Evolutionary conservation across 2,888 invertebrate genomes (phyloP).

Genomic region (Eupithecia subfuscata): DNA sequence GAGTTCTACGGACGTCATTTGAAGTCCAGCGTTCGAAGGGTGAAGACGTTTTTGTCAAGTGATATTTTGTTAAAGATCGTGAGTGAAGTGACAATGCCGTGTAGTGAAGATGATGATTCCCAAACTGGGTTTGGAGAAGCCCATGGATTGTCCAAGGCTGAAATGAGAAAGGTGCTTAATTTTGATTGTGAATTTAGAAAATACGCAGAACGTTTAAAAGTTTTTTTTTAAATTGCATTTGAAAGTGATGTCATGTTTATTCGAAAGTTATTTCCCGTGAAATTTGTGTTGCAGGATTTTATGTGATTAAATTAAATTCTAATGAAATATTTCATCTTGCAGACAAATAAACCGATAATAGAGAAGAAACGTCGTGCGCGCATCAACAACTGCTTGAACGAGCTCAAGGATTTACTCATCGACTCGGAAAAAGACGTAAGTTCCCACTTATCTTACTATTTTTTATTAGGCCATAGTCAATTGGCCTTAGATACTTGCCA

Average conservation of each 20-base stretch:
- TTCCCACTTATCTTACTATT: slow-evolving; percentile 49
- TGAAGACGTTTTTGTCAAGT: slow-evolving; percentile 47
- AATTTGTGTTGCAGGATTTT: neutral
- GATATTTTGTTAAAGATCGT: slow-evolving; percentile 20
- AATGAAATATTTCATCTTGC: slow-evolving; percentile 46
- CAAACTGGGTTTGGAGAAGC: slow-evolving; percentile 80
- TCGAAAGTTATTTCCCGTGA: neutral
- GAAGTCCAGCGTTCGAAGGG: slow-evolving; percentile 52
- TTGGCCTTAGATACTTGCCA: neutral
- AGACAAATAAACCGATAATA: slow-evolving; percentile 97
- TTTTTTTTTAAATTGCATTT: neutral
- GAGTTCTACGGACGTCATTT: slow-evolving; percentile 51
- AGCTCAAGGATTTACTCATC: slow-evolving; percentile 92
- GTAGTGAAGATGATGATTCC: slow-evolving; percentile 86
- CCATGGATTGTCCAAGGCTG: slow-evolving; percentile 87
- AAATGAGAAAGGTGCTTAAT: slow-evolving; percentile 86
- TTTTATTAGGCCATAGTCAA: neutral
- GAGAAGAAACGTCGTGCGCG: slow-evolving; percentile 95
- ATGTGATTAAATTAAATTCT: slow-evolving; percentile 1
- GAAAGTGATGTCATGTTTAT: slow-evolving; percentile 4
- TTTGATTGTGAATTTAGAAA: slow-evolving; percentile 11
- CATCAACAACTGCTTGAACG: slow-evolving; percentile 95
- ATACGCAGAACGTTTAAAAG: neutral
- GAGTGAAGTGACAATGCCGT: slow-evolving; percentile 76
- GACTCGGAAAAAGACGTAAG: slow-evolving; percentile 96